Base-by-base conservation (phyloP, 2,888 invertebrate genomes). In the Luperina nickerlii region DNA sequence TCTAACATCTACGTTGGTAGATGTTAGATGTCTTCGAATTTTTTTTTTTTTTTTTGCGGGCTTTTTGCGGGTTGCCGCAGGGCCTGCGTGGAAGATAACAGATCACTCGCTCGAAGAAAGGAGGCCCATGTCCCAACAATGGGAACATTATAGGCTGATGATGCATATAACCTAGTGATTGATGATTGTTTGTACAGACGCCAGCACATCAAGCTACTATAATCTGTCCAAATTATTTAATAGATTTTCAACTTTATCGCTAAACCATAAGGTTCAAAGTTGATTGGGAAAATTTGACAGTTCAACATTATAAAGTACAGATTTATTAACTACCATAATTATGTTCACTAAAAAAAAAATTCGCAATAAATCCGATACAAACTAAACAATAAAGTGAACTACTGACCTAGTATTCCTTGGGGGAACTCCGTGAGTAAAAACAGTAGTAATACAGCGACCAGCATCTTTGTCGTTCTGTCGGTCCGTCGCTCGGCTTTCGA, bases 351-450 rank as follows among this genome's bases (percentile, higher is more conserved):
- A 48, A 78, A 38, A 78, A 54, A 76, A 24, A 9, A n/a, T 65
- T 32, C 15, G 66, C 20, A 51, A 67, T 51, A 66, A 66, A 80
- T 60, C 45, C 3, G n/a, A 45, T 18, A n/a, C n/a, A 57, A 27
- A 45, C 5, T 77, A 48, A 76, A 74, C 2, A n/a, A 57, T 76
- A 20, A 48, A 71, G 63, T 32, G 2, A 32, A 57, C 67, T 76
- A 84, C 93, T 89, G 74, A 96, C 98, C 98, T 78, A 98, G 95
- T 70, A 98, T 97, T 9, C 98, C 98, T 91, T 98, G 98, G 0
- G 99, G 99, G 87, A 99, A 98, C 94, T 99, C 99, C 0, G 99
- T 99, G 70, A 99, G 95, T 5, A 99, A 97, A 92, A 99, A 99
- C 6, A 99, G 97, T 4, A 99, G 95, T 1, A 99, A 97, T 0